Base-by-base conservation (phyloP, 2,888 invertebrate genomes). In the Camptogramma bilineatum region DNA sequence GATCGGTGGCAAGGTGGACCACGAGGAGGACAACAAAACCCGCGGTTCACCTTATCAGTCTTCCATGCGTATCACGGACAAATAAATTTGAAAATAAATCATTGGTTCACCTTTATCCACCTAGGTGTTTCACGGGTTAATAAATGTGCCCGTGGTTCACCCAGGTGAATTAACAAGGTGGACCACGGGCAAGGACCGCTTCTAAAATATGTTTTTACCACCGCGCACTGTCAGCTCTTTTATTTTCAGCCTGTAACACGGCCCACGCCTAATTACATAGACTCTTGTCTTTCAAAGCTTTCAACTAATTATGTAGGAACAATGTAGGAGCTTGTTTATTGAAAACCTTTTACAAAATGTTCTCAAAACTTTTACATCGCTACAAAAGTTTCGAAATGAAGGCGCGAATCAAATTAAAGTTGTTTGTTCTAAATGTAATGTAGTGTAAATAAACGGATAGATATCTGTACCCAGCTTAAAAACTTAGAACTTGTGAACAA, bases 371-470 rank as follows among this genome's bases (percentile, higher is more conserved):
- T 42, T 44, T 4, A 3, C 28, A 46, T 17, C 13, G 54, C 54
- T 46, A n/a, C n/a, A 42, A 21, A 42, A 39, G 21, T 17, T 44
- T 16, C n/a, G 19, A 17, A 24, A 24, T 24, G n/a, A 9, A 53
- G 24, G 9, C 39, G 39, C n/a, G 21, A 28, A 17, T 21, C 5
- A 17, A 56, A 56, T 13, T 48, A 42, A 19, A 48, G n/a, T 28
- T 52, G 47, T 52, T 47, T 48, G 19, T 57, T 39, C 55, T 17
- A 21, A 56, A 46, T 39, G 47, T 44, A 9, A 31, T n/a, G 56
- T 17, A 46, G 56, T 34, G 52, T 51, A 21, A 56, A 62, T 46
- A 34, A 62, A 62, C 19, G 7, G 39, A 42, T 53, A 13, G 13
- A 16, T 48, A 34, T 18, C 54, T 10, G 31, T 31, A 31, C 31